A percentile compares a stretch with the other conserved stretches of the same genome.
phyloP scores from a whole-genome alignment of 2,888 invertebrate species.

The Tribolium freemani region DNA sequence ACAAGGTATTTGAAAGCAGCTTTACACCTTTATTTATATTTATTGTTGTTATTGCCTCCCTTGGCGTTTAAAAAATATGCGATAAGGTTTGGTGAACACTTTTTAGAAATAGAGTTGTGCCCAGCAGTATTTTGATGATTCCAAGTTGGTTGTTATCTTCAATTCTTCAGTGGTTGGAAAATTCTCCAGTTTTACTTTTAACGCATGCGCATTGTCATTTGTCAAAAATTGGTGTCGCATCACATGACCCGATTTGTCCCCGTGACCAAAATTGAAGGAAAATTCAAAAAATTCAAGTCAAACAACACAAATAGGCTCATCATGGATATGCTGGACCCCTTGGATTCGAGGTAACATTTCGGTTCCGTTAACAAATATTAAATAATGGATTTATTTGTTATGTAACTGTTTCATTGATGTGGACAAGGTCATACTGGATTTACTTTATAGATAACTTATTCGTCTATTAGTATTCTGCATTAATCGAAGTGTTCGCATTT shows the following conservation, averaged over 20 bases:
- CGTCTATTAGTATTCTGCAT: slow-evolving; percentile 9
- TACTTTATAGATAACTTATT: slow-evolving; percentile 32
- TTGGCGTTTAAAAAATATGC: too few relatives aligned
- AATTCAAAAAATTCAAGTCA: slow-evolving; percentile 73
- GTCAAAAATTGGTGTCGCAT: slow-evolving; percentile 64
- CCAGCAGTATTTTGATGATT: not conserved
- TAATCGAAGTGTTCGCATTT: slow-evolving; percentile 26
- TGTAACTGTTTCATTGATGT: slow-evolving; percentile 50
- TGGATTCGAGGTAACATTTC: slow-evolving; percentile 73
- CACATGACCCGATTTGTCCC: slow-evolving; percentile 83
- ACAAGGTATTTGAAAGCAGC: too few relatives aligned
- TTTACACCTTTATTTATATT: too few relatives aligned
- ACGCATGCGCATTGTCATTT: slow-evolving; percentile 37
- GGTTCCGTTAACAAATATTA: slow-evolving; percentile 30
- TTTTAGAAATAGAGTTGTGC: too few relatives aligned
- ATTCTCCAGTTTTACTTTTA: slow-evolving; percentile 15
- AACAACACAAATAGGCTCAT: slow-evolving; percentile 61
- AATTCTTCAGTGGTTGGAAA: slow-evolving; percentile 1
- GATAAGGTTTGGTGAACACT: too few relatives aligned
- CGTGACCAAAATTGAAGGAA: slow-evolving; percentile 80
- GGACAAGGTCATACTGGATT: slow-evolving; percentile 51
- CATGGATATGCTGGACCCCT: slow-evolving; percentile 75
- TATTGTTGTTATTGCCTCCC: too few relatives aligned
- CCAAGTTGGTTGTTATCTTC: not conserved
- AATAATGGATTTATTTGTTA: slow-evolving; percentile 56